These are phyloP conservation scores for Cepaea hortensis DNA, from an alignment of 2,888 invertebrate genomes.

Conservation along the genomic window DNA sequence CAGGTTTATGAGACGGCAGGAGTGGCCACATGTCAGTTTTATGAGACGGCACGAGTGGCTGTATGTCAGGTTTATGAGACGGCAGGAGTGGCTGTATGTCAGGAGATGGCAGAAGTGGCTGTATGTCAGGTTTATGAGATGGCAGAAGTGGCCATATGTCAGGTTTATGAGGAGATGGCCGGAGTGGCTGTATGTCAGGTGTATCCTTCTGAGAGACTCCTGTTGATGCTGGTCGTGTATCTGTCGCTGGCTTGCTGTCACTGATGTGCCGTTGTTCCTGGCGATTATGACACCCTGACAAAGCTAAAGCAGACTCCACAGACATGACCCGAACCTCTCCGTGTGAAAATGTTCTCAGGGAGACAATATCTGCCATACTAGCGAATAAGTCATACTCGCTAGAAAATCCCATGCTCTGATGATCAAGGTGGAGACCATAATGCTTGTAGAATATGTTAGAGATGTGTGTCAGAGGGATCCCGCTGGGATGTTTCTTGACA, in stretches of 20 bases:
- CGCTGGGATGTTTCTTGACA: neutral
- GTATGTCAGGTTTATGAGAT: no score
- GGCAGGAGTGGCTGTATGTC: no score
- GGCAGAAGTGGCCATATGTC: no score
- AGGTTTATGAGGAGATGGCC: no score
- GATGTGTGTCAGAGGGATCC: slow-evolving; percentile 47
- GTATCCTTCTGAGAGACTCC: neutral
- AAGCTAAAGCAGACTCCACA: neutral
- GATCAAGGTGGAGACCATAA: slow-evolving; percentile 37
- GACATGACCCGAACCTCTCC: slow-evolving; percentile 58
- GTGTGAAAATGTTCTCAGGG: slow-evolving; percentile 49
- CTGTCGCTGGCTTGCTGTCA: neutral
- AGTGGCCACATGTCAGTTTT: no score
- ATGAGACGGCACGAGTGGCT: no score
- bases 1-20: no score
- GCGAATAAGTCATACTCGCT: slow-evolving; percentile 38
- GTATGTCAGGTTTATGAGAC: no score
- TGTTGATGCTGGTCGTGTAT: neutral
- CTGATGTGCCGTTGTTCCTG: neutral
- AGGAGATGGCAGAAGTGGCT: no score
- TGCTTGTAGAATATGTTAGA: slow-evolving; percentile 21
- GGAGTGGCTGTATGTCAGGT: no score
- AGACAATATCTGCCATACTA: slow-evolving; percentile 11
- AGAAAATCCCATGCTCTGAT: slow-evolving; percentile 60
- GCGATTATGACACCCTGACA: neutral